Conservation (phyloP, 2,113 vertebrate species). For the Rhynchomys soricoides region DNA sequence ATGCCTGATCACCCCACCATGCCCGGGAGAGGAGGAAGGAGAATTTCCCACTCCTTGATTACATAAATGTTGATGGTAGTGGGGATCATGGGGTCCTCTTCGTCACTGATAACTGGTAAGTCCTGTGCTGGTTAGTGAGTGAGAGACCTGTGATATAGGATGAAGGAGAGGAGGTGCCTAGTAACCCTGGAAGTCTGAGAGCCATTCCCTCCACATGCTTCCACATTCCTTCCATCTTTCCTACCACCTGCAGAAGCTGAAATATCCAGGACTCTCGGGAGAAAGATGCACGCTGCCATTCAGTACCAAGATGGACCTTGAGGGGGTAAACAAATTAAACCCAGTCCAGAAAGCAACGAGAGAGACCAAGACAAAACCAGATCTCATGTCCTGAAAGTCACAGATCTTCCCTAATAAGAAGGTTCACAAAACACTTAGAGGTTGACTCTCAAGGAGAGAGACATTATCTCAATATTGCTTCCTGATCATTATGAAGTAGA, state of each 20-base stretch:
- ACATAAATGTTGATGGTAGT: rapidly evolving
- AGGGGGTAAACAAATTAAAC: background rate
- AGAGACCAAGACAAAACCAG: background rate
- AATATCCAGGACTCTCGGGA: no score
- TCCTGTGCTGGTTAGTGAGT: background rate
- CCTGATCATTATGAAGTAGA: background rate
- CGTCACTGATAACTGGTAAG: background rate
- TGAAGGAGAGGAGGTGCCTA: background rate
- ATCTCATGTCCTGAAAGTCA: background rate
- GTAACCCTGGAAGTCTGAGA: background rate
- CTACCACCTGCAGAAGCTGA: no score
- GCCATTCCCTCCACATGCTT: background rate
- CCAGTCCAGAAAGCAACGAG: background rate
- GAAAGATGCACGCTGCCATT: background rate
- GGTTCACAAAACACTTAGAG: background rate
- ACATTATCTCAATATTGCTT: background rate
- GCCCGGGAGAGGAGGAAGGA: background rate
- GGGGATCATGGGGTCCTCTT: background rate
- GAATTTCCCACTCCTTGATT: background rate
- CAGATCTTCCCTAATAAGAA: background rate
- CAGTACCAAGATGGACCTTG: background rate
- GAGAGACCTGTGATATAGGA: no score
- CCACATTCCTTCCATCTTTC: no score
- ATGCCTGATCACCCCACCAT: background rate
- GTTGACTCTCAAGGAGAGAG: background rate